Conservation (phyloP, 92 coral and sea anemone species). For the Porites divaricata region DNA sequence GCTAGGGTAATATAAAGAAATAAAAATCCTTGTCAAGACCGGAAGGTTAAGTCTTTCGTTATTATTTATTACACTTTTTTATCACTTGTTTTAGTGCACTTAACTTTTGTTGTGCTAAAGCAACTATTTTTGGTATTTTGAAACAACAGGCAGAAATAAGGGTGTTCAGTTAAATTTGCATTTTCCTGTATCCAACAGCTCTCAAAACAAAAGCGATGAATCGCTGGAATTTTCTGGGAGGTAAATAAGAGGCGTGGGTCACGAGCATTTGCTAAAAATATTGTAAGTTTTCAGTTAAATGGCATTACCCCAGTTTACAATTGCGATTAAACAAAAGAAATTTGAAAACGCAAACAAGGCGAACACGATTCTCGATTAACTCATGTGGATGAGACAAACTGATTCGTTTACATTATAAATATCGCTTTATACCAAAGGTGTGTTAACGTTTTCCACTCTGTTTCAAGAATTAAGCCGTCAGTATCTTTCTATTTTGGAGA, state of each 20-base stretch:
- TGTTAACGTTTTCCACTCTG: not conserved
- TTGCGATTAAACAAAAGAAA: not conserved
- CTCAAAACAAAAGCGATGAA: conserved; percentile 21
- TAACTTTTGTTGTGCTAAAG: conserved; percentile 25
- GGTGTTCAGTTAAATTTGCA: conserved; percentile 29
- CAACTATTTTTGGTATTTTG: conserved; percentile 26
- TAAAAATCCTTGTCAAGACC: conserved; percentile 1
- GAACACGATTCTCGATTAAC: not conserved
- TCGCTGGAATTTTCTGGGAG: conserved; percentile 31
- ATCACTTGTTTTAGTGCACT: conserved; percentile 7
- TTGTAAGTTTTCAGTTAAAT: not conserved
- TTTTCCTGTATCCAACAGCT: conserved; percentile 14
- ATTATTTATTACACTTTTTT: not conserved
- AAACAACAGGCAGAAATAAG: conserved; percentile 7
- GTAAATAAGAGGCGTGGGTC: not conserved
- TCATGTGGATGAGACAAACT: not conserved
- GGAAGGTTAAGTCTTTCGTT: conserved; percentile 4
- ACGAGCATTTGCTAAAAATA: not conserved
- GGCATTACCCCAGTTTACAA: not conserved
- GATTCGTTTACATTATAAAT: no score
- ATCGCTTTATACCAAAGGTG: not conserved
- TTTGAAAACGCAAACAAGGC: no score
- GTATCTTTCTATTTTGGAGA: not conserved
- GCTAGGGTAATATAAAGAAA: not conserved
- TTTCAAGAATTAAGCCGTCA: not conserved